A percentile compares a stretch with the other conserved stretches of the same genome.
These are phyloP conservation scores for Coptodon bakossiorum DNA, from an alignment of 2,113 vertebrate species.

Conservation along the genomic window DNA sequence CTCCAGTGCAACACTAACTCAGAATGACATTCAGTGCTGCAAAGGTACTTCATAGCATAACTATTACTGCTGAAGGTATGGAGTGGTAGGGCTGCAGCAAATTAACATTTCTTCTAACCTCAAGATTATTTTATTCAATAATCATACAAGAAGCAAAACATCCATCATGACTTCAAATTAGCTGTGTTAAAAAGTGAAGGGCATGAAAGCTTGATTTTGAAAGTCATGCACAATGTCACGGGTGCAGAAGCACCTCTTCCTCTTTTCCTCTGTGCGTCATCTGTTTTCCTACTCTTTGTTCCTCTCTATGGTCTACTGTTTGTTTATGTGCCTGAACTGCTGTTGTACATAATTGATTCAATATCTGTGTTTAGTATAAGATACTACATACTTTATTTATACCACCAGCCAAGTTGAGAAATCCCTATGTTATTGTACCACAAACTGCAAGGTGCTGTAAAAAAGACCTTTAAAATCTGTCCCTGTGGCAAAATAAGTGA, in stretches of 20 bases:
- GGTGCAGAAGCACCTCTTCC: not conserved
- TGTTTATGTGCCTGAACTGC: not conserved
- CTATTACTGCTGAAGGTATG: not conserved
- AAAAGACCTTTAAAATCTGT: too few species aligned
- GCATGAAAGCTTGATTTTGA: not conserved
- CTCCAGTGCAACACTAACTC: not conserved
- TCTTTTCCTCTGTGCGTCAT: not conserved
- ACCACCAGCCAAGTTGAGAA: not conserved
- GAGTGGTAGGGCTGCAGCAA: not conserved
- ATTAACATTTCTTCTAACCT: not conserved
- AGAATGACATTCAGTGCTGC: not conserved
- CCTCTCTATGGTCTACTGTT: not conserved
- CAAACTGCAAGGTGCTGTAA: not conserved
- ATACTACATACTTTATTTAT: not conserved
- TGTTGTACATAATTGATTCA: accelerated
- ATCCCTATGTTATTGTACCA: not conserved
- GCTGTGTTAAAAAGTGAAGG: not conserved
- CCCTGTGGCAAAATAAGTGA: not conserved
- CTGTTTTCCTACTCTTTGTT: not conserved
- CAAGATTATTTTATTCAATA: not conserved
- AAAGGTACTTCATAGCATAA: not conserved
- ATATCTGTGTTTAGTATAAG: not conserved
- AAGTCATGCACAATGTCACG: not conserved
- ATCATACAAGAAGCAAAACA: not conserved
- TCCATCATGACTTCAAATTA: too few species aligned